phyloP scores from a whole-genome alignment of 2,797 vertebrate genomes.

The Coracias cyanogaster region DNA sequence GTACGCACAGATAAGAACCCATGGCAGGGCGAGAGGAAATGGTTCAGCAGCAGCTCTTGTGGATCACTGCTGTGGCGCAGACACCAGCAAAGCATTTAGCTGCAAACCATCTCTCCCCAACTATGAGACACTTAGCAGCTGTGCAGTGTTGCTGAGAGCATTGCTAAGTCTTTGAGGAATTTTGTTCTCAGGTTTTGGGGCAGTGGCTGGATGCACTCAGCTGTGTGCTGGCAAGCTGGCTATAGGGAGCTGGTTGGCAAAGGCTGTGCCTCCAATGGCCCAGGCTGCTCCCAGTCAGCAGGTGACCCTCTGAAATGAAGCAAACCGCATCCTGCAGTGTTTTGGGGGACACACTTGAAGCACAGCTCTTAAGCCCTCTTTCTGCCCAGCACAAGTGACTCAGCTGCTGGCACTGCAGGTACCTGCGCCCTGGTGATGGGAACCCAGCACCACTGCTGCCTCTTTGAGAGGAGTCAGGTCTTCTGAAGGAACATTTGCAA shows the following conservation, averaged over 20 bases:
- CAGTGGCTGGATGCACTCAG: not conserved
- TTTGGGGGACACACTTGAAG: not conserved
- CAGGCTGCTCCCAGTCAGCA: fast-evolving
- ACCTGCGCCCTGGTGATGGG: not conserved
- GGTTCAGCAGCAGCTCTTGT: not conserved
- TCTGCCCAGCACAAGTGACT: fast-evolving
- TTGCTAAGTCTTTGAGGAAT: not conserved
- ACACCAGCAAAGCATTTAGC: not conserved
- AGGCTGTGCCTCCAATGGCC: not conserved
- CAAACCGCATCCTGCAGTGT: not conserved
- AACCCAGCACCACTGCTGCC: fast-evolving
- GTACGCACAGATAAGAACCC: fast-evolving
- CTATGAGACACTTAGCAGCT: not conserved
- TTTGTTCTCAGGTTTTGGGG: not conserved
- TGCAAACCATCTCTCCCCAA: not conserved
- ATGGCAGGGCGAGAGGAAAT: not conserved
- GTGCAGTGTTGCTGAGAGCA: not conserved
- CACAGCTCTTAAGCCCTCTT: fast-evolving
- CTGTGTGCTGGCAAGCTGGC: not conserved
- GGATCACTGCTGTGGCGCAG: not conserved
- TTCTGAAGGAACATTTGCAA: not conserved
- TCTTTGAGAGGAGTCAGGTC: not conserved
- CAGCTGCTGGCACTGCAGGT: not conserved
- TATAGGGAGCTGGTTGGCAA: not conserved
- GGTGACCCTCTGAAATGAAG: not conserved